Evolutionary conservation across 2,797 vertebrate species (phyloP), one percentile per base, ranked within the genome.

Genomic region (Steatocranus sp.): DNA sequence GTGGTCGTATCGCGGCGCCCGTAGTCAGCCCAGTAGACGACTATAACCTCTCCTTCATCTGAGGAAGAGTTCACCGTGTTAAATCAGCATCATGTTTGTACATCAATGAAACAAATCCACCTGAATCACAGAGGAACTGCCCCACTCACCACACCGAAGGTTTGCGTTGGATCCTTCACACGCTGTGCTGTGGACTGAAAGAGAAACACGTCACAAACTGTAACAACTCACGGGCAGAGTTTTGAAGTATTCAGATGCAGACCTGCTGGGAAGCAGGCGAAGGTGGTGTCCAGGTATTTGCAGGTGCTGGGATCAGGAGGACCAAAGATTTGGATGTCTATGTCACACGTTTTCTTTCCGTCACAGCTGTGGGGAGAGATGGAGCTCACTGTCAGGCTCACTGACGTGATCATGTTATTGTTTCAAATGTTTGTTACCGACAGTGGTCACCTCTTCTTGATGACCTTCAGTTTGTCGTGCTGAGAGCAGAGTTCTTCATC

Each of bases 281-380:
- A 94, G 18, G 46, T 86, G 80, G 83, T 86, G 30, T 91, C 68
- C 58, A 94, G 38, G 27, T 93, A 94, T 58, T 93, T 94, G 18
- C n/a, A 34, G 78, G 3, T 92, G 17, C 82, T 84, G 27, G 91
- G 88, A 75, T 92, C 88, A 18, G 83, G 78, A 6, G 78, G 78
- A 18, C 20, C 49, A 12, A 85, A 23, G 1, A 63, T 3, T 1
- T 20, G 7, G 11, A 53, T 61, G 9, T 53, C 54, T 1, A 94
- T 10, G 63, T 88, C 87, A 80, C 94, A 95, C 10, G 7, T 84
- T 5, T 3, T 76, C 81, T 61, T 83, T 5, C 91, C 91, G 5
- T 94, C 80, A 78, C 93, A 94, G 54, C 93, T 94, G 38, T 38
- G 14, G 63, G 36, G 20, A 9, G 81, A n/a, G 8, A 11, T 23